Evolutionary conservation across 92 coral and sea anemone genomes (phyloP).

Genomic region (Phenganax marumi): DNA sequence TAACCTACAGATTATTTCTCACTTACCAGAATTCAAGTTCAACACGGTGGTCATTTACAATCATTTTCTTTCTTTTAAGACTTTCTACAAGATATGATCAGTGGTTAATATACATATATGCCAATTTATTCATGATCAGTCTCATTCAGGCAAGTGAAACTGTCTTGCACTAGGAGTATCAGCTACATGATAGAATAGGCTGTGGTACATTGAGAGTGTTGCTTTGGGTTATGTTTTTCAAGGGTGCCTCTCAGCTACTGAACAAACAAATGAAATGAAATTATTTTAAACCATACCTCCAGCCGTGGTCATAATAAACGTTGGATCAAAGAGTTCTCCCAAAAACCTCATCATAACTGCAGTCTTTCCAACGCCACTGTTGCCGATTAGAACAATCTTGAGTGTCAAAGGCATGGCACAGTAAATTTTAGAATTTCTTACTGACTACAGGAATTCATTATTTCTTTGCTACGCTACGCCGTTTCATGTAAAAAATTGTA

Average conservation of each 20-base stretch:
- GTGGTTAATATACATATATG: too few species aligned
- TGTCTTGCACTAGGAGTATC: too few species aligned
- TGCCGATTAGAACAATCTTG: constrained; percentile 80
- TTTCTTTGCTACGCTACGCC: background rate
- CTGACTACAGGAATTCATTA: background rate
- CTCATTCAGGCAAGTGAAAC: too few species aligned
- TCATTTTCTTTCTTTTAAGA: background rate
- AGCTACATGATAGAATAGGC: too few species aligned
- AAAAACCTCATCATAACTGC: constrained; percentile 58
- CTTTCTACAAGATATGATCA: constrained; percentile 3
- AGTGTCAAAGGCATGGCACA: constrained; percentile 13
- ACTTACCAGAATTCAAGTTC: constrained; percentile 73
- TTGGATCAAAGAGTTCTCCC: constrained; percentile 72
- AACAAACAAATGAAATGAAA: background rate
- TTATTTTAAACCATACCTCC: background rate
- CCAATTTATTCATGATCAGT: background rate
- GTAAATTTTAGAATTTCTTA: background rate
- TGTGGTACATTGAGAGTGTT: too few species aligned
- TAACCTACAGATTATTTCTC: background rate
- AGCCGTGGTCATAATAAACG: constrained; percentile 41
- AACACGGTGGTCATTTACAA: constrained; percentile 24
- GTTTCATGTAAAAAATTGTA: too few species aligned
- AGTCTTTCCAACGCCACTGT: constrained; percentile 92
- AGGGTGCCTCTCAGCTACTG: too few species aligned
- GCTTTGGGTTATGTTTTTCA: too few species aligned